These are phyloP conservation scores for Criorhina ranunculi DNA, from an alignment of 2,888 invertebrate species.

Conservation along the genomic window DNA sequence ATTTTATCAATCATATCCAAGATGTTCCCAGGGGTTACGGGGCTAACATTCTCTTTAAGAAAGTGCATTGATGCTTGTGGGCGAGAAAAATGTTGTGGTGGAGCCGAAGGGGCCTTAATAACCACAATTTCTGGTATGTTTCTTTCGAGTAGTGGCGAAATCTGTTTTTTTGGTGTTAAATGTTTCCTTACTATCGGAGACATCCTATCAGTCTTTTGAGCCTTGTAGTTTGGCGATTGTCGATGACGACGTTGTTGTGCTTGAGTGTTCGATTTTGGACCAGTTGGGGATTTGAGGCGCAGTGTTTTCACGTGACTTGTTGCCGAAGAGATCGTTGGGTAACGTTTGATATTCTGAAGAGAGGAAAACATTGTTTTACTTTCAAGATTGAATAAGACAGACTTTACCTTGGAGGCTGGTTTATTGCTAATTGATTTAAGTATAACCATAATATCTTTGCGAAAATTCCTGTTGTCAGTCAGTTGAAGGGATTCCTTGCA, in stretches of 20 bases:
- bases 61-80: conserved; percentile 9
- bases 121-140: conserved; percentile 78
- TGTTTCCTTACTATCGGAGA: conserved; percentile 45
- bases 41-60: conserved; percentile 85
- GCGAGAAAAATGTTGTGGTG: conserved; percentile 19
- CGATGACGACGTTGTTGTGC: conserved; percentile 76
- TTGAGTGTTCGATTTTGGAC: conserved; percentile 82
- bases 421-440: conserved; percentile 86
- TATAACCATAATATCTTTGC: conserved; percentile 88
- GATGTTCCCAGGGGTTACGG: conserved; percentile 83
- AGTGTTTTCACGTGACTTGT: conserved; percentile 79
- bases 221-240: conserved; percentile 63
- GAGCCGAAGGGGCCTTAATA: neutral
- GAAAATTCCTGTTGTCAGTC: conserved; percentile 87
- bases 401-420: conserved; percentile 79
- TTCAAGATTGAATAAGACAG: neutral
- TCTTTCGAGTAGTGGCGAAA: conserved; percentile 80
- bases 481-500: conserved; percentile 88
- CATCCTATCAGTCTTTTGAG: conserved; percentile 68
- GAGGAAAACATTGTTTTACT: neutral
- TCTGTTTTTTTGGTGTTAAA: conserved; percentile 55
- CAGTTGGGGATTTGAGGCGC: conserved; percentile 83
- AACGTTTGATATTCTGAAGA: conserved; percentile 81
- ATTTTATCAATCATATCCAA: conserved; percentile 82
- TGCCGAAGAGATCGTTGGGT: conserved; percentile 80